Conservation (phyloP, 64 coral and sea anemone species). For the Platygyra sinensis region DNA sequence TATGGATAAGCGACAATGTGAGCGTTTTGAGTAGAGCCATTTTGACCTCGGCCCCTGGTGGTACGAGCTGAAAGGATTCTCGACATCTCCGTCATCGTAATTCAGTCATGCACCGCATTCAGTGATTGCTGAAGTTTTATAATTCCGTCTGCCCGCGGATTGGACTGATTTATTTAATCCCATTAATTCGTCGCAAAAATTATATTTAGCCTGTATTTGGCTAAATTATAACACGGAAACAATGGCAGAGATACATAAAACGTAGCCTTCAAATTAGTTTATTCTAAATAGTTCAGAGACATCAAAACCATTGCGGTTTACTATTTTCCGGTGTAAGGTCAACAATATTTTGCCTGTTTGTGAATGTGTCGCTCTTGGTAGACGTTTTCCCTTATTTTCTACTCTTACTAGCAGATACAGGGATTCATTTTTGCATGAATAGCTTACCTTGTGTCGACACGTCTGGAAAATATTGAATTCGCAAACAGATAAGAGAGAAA, state of each 20-base stretch:
- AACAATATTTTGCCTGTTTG: background rate
- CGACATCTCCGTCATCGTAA: background rate
- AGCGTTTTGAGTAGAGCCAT: background rate
- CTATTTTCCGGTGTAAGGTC: background rate
- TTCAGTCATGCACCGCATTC: too few species aligned
- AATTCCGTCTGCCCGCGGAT: background rate
- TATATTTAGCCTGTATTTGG: conserved; percentile 2
- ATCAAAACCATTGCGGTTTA: background rate
- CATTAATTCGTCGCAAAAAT: conserved; percentile 1
- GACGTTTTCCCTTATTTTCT: background rate
- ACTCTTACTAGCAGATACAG: background rate
- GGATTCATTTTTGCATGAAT: background rate
- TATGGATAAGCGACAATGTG: background rate
- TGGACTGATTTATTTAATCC: background rate
- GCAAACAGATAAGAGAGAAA: background rate
- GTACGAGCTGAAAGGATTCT: background rate
- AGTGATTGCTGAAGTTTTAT: background rate
- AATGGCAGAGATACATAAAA: background rate
- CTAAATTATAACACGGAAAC: background rate
- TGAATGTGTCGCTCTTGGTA: background rate
- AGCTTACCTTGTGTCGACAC: background rate
- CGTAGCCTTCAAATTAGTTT: background rate
- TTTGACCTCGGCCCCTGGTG: background rate
- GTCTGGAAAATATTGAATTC: background rate
- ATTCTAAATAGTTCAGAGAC: background rate